phyloP scores from a whole-genome alignment of 2,113 vertebrate species.

The Phrynosoma platyrhinos region DNA sequence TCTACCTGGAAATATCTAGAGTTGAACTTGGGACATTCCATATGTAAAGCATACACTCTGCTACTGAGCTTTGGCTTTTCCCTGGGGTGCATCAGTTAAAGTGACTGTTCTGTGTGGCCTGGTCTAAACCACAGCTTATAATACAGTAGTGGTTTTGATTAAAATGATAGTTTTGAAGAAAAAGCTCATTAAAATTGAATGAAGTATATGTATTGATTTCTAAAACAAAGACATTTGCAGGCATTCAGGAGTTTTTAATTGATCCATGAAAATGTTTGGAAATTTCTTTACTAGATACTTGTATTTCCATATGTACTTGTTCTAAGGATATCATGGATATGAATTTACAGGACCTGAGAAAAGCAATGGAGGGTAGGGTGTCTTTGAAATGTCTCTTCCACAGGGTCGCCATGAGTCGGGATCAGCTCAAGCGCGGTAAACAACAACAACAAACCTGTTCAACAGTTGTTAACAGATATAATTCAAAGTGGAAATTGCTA shows the following conservation, averaged over 20 bases:
- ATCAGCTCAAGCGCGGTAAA: too few relatives aligned
- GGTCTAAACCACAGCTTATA: not conserved
- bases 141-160: not conserved
- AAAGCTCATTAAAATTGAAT: not conserved
- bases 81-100: not conserved
- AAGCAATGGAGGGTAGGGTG: too few relatives aligned
- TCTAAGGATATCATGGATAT: not conserved
- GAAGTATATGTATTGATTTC: not conserved
- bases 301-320: not conserved
- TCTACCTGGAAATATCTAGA: not conserved
- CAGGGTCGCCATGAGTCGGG: too few relatives aligned
- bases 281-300: not conserved
- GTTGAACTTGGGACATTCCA: not conserved
- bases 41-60: not conserved
- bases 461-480: too few relatives aligned
- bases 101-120: not conserved
- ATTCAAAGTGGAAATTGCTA: not conserved
- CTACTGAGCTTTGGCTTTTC: not conserved
- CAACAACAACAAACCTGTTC: too few relatives aligned
- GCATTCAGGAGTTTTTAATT: not conserved
- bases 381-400: too few relatives aligned
- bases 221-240: not conserved
- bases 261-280: not conserved
- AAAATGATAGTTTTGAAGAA: not conserved
- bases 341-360: too few relatives aligned